These are phyloP conservation scores for Luidia sarsii DNA, from an alignment of 53 echinoderm and acorn worm species.

Conservation along the genomic window DNA sequence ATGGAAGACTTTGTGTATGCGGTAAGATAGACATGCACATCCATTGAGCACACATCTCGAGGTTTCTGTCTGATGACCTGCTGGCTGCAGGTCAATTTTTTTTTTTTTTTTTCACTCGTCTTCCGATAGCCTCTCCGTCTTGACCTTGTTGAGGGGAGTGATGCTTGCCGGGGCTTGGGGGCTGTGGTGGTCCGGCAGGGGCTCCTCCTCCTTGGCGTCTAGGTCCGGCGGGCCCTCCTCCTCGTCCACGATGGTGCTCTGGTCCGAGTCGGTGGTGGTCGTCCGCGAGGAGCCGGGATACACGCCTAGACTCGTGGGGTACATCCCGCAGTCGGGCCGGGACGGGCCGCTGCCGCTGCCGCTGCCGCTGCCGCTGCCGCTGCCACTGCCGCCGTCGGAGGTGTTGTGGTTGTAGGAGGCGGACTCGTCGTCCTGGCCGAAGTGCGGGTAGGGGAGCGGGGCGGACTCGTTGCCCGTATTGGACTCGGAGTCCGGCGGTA, in stretches of 20 bases:
- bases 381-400: neutral
- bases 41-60: no score
- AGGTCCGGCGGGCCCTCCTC: neutral
- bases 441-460: neutral
- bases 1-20: no score
- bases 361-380: neutral
- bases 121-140: conserved; percentile 6
- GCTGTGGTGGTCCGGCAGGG: no score
- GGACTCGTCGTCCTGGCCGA: neutral
- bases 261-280: neutral
- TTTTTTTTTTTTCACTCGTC: conserved; percentile 18
- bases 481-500: conserved; percentile 20
- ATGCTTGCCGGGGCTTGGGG: neutral
- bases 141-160: conserved; percentile 14
- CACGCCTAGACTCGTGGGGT: conserved; percentile 38
- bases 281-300: neutral
- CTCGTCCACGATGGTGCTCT: conserved; percentile 44
- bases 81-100: no score
- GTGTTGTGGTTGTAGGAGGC: conserved; percentile 11
- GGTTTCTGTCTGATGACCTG: no score
- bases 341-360: neutral
- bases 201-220: neutral
- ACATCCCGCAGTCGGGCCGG: neutral
- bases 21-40: no score
- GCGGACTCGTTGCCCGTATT: conserved; percentile 6